These are phyloP conservation scores for Eilema caniola DNA, from an alignment of 2,888 invertebrate species.

Conservation along the genomic window DNA sequence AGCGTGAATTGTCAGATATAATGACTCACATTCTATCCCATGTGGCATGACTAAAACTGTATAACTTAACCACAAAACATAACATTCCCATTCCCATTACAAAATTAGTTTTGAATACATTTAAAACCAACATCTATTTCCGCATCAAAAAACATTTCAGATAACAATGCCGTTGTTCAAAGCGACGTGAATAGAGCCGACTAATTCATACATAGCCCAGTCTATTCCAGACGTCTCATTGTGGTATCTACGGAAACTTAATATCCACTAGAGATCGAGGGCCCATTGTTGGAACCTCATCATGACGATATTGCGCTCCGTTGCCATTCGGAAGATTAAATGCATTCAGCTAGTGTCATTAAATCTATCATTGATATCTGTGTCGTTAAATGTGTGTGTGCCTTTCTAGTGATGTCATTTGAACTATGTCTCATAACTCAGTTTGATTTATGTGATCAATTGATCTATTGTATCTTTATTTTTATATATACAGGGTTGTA, in stretches of 20 bases:
- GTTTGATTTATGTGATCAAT: too few species aligned
- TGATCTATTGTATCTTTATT: too few species aligned
- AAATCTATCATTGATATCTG: conserved; percentile 10
- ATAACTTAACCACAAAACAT: not conserved
- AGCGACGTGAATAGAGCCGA: conserved; percentile 36
- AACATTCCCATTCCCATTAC: not conserved
- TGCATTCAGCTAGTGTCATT: conserved; percentile 55
- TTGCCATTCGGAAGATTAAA: conserved; percentile 60
- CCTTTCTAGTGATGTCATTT: not conserved
- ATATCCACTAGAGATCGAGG: conserved; percentile 76
- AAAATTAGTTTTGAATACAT: not conserved
- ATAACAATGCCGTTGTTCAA: conserved; percentile 35
- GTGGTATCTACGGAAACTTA: conserved; percentile 75
- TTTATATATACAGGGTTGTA: too few species aligned
- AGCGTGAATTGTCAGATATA: not conserved
- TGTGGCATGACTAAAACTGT: not conserved
- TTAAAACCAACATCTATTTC: not conserved
- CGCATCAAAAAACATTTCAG: not conserved
- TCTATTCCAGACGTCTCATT: conserved; percentile 60
- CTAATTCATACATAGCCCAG: conserved; percentile 49
- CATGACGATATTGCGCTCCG: conserved; percentile 50
- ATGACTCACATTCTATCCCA: too few species aligned
- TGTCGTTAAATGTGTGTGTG: conserved; percentile 8
- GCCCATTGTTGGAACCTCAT: conserved; percentile 62
- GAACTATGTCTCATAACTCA: too few species aligned